These are phyloP conservation scores for Oxygymnocypris stewartii DNA, from an alignment of 2,113 vertebrate genomes.

Conservation along the genomic window DNA sequence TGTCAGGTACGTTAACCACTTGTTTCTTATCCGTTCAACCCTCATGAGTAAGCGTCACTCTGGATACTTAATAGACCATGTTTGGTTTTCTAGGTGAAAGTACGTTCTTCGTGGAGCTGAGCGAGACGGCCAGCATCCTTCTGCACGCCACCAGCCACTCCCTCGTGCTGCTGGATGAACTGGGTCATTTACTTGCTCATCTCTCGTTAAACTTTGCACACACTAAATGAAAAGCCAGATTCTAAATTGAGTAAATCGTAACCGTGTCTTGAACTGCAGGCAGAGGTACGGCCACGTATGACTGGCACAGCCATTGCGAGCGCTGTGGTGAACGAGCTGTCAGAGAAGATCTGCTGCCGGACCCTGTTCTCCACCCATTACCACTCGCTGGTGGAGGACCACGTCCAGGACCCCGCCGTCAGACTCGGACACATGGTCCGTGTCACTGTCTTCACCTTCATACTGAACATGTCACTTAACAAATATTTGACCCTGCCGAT, in stretches of 20 bases:
- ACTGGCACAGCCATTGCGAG: conserved; percentile 97
- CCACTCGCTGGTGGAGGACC: conserved; percentile 94
- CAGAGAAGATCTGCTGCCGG: conserved; percentile 85
- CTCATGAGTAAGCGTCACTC: background rate
- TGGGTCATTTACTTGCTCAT: conserved; percentile 74
- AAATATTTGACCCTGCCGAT: background rate
- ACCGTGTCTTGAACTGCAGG: conserved; percentile 70
- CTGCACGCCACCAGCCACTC: conserved; percentile 92
- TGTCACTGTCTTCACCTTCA: background rate
- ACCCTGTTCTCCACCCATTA: conserved; percentile 97
- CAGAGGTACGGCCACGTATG: conserved; percentile 96
- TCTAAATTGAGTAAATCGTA: background rate
- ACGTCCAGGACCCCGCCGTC: conserved; percentile 77
- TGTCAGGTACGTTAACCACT: conserved; percentile 82
- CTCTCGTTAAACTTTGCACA: background rate
- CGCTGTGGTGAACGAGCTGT: conserved; percentile 92
- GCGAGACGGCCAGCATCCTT: conserved; percentile 94
- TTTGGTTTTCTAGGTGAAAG: conserved; percentile 84
- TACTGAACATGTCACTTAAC: background rate
- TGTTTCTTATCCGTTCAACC: background rate
- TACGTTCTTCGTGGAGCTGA: conserved; percentile 97
- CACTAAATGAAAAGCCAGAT: background rate
- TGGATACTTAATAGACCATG: background rate
- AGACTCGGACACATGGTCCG: conserved; percentile 94
- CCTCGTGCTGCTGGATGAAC: conserved; percentile 96